These are phyloP conservation scores for Phrynocephalus forsythii DNA, from an alignment of 2,797 vertebrate species.

Conservation along the genomic window DNA sequence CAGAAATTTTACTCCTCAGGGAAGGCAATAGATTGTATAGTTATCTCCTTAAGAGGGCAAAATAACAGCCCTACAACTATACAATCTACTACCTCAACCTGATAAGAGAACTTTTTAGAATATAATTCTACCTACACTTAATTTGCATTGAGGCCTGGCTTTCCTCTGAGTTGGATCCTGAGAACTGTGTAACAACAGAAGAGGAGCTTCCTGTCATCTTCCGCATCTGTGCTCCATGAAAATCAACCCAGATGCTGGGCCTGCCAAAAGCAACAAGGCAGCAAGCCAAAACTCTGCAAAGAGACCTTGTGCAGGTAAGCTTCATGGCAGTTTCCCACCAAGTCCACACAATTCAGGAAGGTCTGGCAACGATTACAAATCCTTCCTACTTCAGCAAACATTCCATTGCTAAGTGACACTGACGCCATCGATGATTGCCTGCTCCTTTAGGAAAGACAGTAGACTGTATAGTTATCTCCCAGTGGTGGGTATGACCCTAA, in stretches of 20 bases:
- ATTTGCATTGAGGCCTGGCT: neutral
- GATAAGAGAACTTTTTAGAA: conserved; percentile 78
- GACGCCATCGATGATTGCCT: conserved; percentile 66
- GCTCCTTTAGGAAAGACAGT: conserved; percentile 98
- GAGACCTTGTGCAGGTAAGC: neutral
- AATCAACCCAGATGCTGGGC: too few relatives aligned
- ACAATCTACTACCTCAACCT: conserved; percentile 99
- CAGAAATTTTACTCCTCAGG: conserved; percentile 86
- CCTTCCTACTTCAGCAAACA: neutral
- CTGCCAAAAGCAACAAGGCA: neutral
- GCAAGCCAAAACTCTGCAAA: neutral
- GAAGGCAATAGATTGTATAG: conserved; percentile 99
- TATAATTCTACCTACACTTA: conserved; percentile 22
- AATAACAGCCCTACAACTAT: conserved; percentile 98
- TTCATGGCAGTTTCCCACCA: neutral
- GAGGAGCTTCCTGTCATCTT: neutral
- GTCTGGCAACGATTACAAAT: neutral
- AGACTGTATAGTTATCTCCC: conserved; percentile 99
- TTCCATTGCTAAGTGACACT: neutral
- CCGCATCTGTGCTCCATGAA: too few relatives aligned
- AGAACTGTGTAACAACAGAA: neutral
- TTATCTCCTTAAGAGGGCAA: conserved; percentile 97
- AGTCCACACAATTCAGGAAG: neutral
- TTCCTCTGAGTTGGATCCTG: neutral
- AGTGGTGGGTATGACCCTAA: conserved; percentile 99